A percentile compares a stretch with the other conserved stretches of the same genome.
Conservation (phyloP, 2,888 invertebrate genomes). For the Drosophila lutescens region DNA sequence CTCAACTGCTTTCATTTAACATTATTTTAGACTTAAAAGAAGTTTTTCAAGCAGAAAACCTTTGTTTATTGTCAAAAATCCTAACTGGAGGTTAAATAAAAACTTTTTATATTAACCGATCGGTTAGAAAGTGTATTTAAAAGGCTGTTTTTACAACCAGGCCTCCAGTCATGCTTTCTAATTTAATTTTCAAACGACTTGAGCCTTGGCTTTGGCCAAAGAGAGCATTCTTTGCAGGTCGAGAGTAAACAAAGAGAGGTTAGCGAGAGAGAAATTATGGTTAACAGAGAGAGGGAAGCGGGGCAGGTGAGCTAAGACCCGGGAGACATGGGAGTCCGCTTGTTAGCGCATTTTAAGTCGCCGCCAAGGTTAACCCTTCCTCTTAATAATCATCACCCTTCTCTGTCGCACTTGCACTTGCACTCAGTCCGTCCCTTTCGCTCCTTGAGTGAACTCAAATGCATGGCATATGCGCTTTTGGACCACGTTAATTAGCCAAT, state of each 20-base stretch:
- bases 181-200: conserved; percentile 73
- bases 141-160: too few species aligned
- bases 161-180: conserved; percentile 49
- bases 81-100: too few species aligned
- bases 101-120: not conserved
- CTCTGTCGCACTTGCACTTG: not conserved
- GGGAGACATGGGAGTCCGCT: conserved; percentile 51
- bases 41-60: too few species aligned
- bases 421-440: not conserved
- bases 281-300: not conserved
- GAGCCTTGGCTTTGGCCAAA: conserved; percentile 54
- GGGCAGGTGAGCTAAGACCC: conserved; percentile 22
- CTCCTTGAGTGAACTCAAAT: conserved; percentile 8
- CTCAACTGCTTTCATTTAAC: too few species aligned
- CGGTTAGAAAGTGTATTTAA: not conserved
- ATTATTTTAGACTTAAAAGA: too few species aligned
- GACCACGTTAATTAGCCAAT: conserved; percentile 71
- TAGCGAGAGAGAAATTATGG: conserved; percentile 40
- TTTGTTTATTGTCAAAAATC: not conserved
- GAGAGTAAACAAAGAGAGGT: not conserved
- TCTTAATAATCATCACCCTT: conserved; percentile 56
- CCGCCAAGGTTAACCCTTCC: conserved; percentile 52
- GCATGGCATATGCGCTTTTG: conserved; percentile 46
- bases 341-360: conserved; percentile 71
- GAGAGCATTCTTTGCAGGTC: not conserved